Base-by-base conservation (phyloP, 2,888 invertebrate genomes). In the Scaptodrosophila latifasciaeformis region DNA sequence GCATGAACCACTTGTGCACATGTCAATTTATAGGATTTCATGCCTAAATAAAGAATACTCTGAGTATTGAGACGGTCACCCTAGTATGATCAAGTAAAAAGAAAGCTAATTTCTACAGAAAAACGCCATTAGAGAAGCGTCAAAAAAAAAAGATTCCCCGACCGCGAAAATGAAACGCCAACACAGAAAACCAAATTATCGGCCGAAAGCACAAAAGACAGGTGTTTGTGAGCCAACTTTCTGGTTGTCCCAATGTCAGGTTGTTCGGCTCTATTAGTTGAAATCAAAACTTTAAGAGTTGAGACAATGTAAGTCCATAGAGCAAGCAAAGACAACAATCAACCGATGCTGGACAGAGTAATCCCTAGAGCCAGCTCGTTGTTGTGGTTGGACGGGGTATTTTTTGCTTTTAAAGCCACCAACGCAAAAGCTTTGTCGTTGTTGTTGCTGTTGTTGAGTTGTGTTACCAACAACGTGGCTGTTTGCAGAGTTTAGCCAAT, bases 401-500 rank as follows among this genome's bases (percentile, higher is more conserved):
- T n/a, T n/a, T n/a, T n/a, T n/a, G n/a, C n/a, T n/a, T n/a, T 54
- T 50, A 61, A 65, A 62, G 63, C 78, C 79, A 58, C 76, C 78
- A 63, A 80, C 74, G 80, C 80, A 70, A 74, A 58, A 31, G 45
- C 55, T 59, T 56, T 52, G 49, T 49, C 51, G 34, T 49, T 59
- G 53, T 59, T 43, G 50, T 29, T 31, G 50, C 10, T 12, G 9
- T 40, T 54, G 48, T 37, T 52, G 49, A n/a, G 13, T 45, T 42
- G n/a, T 34, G 40, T 35, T 43, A 53, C 31, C 42, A 35, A 13
- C 31, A 57, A 42, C 50, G 64, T n/a, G 29, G 51, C 37, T 52
- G 48, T 18, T 66, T 55, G 64, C 65, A 63, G 60, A 68, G 62
- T 77, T 71, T 81, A 81, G 75, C 81, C 77, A 76, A 81, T 72